These are phyloP conservation scores for Cassiopea andromeda DNA, from an alignment of 30 jellyfish, hydroid and myxozoan species.

Conservation along the genomic window DNA sequence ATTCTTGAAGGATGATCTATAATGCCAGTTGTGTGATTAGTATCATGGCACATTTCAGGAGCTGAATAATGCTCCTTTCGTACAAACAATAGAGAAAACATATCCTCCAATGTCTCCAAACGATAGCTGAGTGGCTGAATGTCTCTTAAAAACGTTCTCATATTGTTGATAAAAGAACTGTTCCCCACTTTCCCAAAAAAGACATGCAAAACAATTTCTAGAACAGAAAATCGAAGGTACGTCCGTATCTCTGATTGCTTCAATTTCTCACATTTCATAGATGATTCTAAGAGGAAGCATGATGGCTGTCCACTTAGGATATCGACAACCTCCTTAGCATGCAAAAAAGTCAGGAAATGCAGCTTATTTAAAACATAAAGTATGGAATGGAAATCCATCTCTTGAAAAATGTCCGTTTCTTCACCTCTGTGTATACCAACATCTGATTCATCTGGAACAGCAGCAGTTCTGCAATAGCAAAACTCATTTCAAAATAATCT, in stretches of 20 bases:
- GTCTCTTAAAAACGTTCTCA: conserved; percentile 29
- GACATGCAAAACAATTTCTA: conserved; percentile 15
- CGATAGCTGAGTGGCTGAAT: conserved; percentile 68
- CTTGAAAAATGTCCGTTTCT: conserved; percentile 52
- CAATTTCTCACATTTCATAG: not conserved
- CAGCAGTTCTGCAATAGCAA: not conserved
- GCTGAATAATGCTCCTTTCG: conserved; percentile 57
- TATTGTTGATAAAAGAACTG: not conserved
- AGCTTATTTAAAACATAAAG: conserved; percentile 68
- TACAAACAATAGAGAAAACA: conserved; percentile 76
- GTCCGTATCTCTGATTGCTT: conserved; percentile 22
- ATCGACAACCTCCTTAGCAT: conserved; percentile 56
- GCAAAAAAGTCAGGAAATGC: conserved; percentile 36
- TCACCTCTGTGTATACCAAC: not conserved
- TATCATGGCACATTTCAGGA: not conserved
- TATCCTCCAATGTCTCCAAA: conserved; percentile 78
- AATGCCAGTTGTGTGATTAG: not conserved
- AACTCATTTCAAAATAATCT: not conserved
- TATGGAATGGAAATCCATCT: conserved; percentile 62
- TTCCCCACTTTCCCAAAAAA: conserved; percentile 9
- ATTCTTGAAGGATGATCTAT: not conserved
- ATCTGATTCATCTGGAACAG: not conserved
- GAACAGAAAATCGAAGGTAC: conserved; percentile 55
- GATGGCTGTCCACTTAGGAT: conserved; percentile 62
- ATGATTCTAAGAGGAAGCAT: not conserved